Evolutionary conservation across 2,113 vertebrate genomes (phyloP).

Genomic region (Xiphophorus maculatus): DNA sequence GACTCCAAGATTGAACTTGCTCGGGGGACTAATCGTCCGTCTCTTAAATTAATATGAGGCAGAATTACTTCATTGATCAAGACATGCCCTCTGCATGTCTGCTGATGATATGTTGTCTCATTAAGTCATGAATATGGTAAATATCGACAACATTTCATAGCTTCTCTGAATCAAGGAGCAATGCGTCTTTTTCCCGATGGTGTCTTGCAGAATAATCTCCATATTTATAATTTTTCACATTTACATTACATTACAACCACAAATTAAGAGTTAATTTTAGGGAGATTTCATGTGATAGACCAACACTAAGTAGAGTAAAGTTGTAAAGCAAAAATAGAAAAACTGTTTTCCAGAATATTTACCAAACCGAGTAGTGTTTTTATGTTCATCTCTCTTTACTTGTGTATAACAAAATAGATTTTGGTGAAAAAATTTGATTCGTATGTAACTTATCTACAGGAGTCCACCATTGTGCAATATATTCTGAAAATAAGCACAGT

Average conservation of each 20-base stretch:
- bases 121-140: constrained; percentile 20
- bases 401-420: no score
- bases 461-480: no score
- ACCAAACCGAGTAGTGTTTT: no score
- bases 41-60: constrained; percentile 41
- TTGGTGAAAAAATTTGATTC: no score
- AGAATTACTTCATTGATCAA: constrained; percentile 29
- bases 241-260: background rate
- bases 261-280: background rate
- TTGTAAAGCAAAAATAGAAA: background rate
- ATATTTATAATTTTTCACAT: background rate
- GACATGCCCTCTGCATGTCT: constrained; percentile 14
- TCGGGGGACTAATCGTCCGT: constrained; percentile 50
- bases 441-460: no score
- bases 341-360: no score
- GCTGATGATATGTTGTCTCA: constrained; percentile 22
- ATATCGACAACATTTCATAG: constrained; percentile 6
- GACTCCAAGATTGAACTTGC: constrained; percentile 9
- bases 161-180: background rate
- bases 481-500: no score
- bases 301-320: background rate
- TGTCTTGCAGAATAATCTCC: background rate
- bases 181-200: background rate
- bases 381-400: no score
- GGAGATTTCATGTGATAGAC: background rate